Percentiles rank a stretch among this genome's conserved stretches.
These are phyloP conservation scores for Hemicrepidius hirtus DNA, from an alignment of 2,888 invertebrate species.

Conservation along the genomic window DNA sequence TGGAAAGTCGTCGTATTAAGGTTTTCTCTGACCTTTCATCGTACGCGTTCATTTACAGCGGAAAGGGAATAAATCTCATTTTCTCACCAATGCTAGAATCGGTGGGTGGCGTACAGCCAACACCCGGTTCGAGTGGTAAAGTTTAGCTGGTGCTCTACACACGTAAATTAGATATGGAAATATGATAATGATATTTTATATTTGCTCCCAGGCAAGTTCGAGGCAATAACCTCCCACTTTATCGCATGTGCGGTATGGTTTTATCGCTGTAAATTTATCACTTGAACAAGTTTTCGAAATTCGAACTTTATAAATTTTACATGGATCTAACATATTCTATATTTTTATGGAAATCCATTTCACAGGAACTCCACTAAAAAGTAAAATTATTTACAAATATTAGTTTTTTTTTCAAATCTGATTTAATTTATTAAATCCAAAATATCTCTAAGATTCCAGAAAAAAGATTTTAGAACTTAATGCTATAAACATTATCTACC, in stretches of 20 bases:
- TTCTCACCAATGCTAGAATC: slow-evolving; percentile 18
- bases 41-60: slow-evolving; percentile 24
- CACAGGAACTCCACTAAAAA: too few species aligned
- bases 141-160: slow-evolving; percentile 45
- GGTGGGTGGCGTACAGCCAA: slow-evolving; percentile 40
- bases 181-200: slow-evolving; percentile 52
- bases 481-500: too few species aligned
- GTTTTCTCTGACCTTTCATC: slow-evolving; percentile 15
- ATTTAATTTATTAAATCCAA: too few species aligned
- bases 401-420: too few species aligned
- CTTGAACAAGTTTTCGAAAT: slow-evolving; percentile 21
- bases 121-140: slow-evolving; percentile 35
- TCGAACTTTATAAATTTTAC: slow-evolving; percentile 18
- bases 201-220: slow-evolving; percentile 34
- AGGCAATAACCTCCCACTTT: slow-evolving; percentile 43
- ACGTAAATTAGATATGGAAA: slow-evolving; percentile 52
- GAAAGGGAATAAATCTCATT: slow-evolving; percentile 38
- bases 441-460: too few species aligned
- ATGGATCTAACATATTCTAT: not conserved
- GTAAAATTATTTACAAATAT: too few species aligned
- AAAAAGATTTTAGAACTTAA: too few species aligned
- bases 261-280: slow-evolving; percentile 39
- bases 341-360: too few species aligned
- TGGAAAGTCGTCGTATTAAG: slow-evolving; percentile 5
- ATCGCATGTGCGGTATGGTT: slow-evolving; percentile 39